A percentile compares a stretch with the other conserved stretches of the same genome.
These are phyloP conservation scores for Aplochiton taeniatus DNA, from an alignment of 2,797 vertebrate genomes.

Conservation along the genomic window DNA sequence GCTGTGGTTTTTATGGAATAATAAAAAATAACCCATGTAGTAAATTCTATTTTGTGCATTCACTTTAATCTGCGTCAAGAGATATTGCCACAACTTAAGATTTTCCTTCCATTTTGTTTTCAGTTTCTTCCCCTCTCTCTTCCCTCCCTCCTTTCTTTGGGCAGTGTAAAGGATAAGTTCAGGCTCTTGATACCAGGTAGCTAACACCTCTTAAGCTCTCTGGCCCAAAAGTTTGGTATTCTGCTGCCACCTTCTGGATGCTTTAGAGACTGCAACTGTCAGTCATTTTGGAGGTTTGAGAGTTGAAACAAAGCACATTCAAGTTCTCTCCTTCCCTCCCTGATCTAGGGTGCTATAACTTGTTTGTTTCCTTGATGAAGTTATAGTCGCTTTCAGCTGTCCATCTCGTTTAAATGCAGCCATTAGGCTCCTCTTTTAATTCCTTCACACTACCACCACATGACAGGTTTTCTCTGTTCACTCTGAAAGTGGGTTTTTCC, in stretches of 20 bases:
- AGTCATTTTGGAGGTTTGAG: too few relatives aligned
- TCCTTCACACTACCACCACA: too few relatives aligned
- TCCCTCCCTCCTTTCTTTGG: neutral
- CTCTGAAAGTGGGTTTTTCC: too few relatives aligned
- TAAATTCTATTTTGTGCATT: neutral
- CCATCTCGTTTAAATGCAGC: too few relatives aligned
- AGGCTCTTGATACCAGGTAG: neutral
- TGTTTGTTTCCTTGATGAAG: too few relatives aligned
- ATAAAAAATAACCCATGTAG: constrained; percentile 27
- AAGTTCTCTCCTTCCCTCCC: too few relatives aligned
- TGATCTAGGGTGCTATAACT: too few relatives aligned
- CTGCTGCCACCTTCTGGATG: constrained; percentile 50
- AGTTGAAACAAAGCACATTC: too few relatives aligned
- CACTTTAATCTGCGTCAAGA: neutral
- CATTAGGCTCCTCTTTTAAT: too few relatives aligned
- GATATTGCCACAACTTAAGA: neutral
- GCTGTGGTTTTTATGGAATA: constrained; percentile 48
- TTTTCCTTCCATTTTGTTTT: neutral
- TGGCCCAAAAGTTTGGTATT: neutral
- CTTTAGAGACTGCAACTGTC: neutral
- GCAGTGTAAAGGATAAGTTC: neutral
- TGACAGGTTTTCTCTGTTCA: too few relatives aligned
- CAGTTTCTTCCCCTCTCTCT: neutral
- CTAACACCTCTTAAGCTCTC: too few relatives aligned
- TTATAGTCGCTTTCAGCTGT: too few relatives aligned